Evolutionary conservation across 2,888 invertebrate species (phyloP).

Genomic region (Megamerina dolium): DNA sequence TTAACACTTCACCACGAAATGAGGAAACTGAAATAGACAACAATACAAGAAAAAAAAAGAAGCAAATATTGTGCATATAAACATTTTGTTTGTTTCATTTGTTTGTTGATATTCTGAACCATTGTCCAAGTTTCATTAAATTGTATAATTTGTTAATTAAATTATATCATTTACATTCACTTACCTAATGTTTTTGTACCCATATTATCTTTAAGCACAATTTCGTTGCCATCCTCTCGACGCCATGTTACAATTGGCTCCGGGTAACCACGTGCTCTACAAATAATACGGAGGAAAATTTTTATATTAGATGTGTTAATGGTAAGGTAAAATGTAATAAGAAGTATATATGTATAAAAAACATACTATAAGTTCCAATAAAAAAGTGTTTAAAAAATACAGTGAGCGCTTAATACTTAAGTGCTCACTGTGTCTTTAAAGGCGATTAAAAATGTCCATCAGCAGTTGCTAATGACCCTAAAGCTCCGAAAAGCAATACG

Average conservation of each 20-base stretch:
- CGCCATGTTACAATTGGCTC: constrained; percentile 76
- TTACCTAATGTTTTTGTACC: constrained; percentile 62
- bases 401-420: neutral
- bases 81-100: neutral
- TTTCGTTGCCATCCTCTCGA: constrained; percentile 74
- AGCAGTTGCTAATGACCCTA: neutral
- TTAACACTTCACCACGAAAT: constrained; percentile 70
- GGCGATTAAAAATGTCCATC: neutral
- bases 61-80: neutral
- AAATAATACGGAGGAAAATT: constrained; percentile 8
- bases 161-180: constrained; percentile 9
- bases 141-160: too few species aligned
- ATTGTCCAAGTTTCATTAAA: too few species aligned
- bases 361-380: too few species aligned
- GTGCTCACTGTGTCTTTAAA: neutral
- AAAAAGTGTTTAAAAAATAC: neutral
- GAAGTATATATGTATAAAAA: too few species aligned
- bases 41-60: neutral
- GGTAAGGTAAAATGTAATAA: too few species aligned
- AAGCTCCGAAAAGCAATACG: too few species aligned
- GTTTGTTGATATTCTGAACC: too few species aligned
- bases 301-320: neutral
- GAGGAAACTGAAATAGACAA: constrained; percentile 55
- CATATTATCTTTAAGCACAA: constrained; percentile 65
- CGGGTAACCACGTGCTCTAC: constrained; percentile 70